Evolutionary conservation across 1,140 invertebrate genomes (phyloP), one percentile per base, ranked within the genome.

Genomic region (Pseudachorutes palmiensis): DNA sequence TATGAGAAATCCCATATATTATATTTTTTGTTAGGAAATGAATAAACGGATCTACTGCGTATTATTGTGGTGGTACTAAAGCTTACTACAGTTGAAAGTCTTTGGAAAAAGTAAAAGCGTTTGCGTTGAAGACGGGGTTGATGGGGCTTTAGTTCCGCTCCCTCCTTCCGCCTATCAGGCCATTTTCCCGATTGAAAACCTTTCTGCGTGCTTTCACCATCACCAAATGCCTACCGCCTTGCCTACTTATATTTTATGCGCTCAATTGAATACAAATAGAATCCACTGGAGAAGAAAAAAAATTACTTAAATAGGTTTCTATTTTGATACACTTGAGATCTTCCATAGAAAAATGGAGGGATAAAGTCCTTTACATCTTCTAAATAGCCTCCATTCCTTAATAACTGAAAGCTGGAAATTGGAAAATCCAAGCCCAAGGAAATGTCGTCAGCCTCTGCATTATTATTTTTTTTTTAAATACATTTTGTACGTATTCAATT

Each of bases 271-370:
- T 26, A 12, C 51, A 45, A 45, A 45, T 55, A 55, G 9, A 16
- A 5, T n/a, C n/a, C n/a, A 26, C 9, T 55, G 12, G 12, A 9
- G 9, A 24, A 14, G 24, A 55, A 24, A 55, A 55, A 55, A 55
- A 55, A 55, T 16, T 16, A 14, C 9, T 55, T 55, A 55, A 55
- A 55, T 55, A 26, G 14, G 14, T 55, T 55, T 26, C 24, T 16
- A 55, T 14, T 55, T 55, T 55, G 51, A 55, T 55, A 55, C 51
- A 55, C 51, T 55, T 55, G 51, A 55, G 24, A 55, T 55, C 51
- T 24, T 55, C 51, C 24, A 19, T 55, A 14, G 51, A 55, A 55
- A 55, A 12, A 19, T 24, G 5, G 12, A 55, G 24, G 51, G 24
- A 55, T 55, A 19, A 45, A 29, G 36, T n/a, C 3, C 45, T 3